Percentiles rank a stretch among this genome's conserved stretches.
Evolutionary conservation across 2,113 vertebrate genomes (phyloP).

Genomic region (Macroglossus sobrinus): DNA sequence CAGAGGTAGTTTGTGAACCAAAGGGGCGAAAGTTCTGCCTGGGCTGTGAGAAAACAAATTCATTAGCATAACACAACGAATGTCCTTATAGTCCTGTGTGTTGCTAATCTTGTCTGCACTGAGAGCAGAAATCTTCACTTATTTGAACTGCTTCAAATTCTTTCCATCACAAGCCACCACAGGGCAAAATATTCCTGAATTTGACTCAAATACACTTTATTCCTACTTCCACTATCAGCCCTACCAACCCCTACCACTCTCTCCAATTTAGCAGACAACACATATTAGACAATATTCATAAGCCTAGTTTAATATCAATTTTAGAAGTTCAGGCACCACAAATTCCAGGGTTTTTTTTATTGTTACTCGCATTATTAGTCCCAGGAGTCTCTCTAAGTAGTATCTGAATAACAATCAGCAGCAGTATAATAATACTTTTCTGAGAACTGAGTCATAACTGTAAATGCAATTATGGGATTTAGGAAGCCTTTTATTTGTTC

Average conservation of each 20-base stretch:
- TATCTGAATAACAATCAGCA: neutral
- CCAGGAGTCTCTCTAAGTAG: neutral
- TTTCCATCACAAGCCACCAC: neutral
- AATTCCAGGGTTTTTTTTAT: neutral
- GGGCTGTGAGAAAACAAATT: neutral
- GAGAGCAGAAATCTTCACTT: neutral
- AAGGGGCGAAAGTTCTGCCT: neutral
- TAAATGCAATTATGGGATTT: neutral
- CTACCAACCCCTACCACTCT: neutral
- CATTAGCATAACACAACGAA: no score
- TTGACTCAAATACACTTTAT: neutral
- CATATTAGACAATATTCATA: neutral
- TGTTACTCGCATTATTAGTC: neutral
- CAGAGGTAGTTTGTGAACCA: neutral
- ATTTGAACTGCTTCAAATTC: neutral
- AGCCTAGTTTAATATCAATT: neutral
- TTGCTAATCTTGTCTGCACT: accelerated
- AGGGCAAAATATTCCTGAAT: neutral
- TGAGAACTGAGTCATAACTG: neutral
- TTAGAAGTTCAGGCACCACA: neutral
- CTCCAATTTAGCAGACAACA: neutral
- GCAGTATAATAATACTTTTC: neutral
- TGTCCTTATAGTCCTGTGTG: neutral
- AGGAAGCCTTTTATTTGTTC: neutral
- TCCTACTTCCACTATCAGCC: neutral